Conservation (phyloP, 2,113 vertebrate genomes). For the Microcebus jonahi region DNA sequence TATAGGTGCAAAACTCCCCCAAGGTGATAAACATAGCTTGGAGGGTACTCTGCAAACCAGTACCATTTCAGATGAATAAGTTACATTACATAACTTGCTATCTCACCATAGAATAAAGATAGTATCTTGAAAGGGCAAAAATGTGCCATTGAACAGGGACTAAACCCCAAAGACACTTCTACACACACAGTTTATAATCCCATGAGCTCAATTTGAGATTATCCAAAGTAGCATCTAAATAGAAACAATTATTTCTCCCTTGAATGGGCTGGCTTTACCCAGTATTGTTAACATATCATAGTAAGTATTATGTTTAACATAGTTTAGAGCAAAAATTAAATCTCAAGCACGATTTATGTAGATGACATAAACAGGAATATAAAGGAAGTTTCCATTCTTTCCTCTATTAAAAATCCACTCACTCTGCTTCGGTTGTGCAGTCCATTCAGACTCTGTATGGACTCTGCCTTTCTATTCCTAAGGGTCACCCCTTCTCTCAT, state of each 20-base stretch:
- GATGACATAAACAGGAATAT: background rate
- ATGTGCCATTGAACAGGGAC: background rate
- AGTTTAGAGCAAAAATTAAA: slow-evolving; percentile 22
- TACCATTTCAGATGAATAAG: background rate
- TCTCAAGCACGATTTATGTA: background rate
- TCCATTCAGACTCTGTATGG: background rate
- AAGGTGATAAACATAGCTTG: background rate
- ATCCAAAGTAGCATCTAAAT: background rate
- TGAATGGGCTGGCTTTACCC: background rate
- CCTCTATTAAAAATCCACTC: background rate
- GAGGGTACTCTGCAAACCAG: background rate
- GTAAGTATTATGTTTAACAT: background rate
- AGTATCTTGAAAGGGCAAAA: background rate
- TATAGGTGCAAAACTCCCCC: background rate
- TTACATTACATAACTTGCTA: background rate
- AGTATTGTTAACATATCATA: background rate
- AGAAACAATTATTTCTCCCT: too few relatives aligned
- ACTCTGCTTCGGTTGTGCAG: background rate
- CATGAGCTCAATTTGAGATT: background rate
- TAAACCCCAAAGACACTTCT: background rate
- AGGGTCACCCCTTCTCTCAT: background rate
- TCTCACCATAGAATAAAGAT: background rate
- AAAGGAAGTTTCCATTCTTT: background rate
- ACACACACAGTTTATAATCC: background rate
- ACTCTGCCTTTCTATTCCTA: background rate